Evolutionary conservation across 2,888 invertebrate species (phyloP).

Genomic region (Pristionchus maxplancki): DNA sequence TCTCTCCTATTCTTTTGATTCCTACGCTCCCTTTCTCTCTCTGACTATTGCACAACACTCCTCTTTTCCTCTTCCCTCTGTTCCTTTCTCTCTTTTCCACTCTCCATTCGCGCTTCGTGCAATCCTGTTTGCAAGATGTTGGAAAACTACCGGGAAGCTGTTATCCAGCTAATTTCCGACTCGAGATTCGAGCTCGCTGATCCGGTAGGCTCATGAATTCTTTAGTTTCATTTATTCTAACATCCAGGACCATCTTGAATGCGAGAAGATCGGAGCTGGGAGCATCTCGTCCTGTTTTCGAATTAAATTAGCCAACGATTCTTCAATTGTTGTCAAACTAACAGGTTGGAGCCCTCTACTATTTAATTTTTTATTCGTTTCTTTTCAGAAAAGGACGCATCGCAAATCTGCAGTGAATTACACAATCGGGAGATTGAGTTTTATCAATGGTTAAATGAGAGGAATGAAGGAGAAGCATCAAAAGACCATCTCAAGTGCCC

Average conservation of each 20-base stretch:
- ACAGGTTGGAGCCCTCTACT: background rate
- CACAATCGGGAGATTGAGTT: slow-evolving; percentile 15
- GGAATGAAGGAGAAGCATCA: background rate
- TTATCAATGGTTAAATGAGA: background rate
- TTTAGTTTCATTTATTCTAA: background rate
- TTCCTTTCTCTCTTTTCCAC: slow-evolving; percentile 5
- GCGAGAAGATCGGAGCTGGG: background rate
- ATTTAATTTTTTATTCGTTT: background rate
- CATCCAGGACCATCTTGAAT: background rate
- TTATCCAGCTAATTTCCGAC: background rate
- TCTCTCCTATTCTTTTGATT: background rate
- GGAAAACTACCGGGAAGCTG: background rate
- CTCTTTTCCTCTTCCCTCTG: background rate
- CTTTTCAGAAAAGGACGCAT: background rate
- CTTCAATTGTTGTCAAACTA: background rate
- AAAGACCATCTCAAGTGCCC: background rate
- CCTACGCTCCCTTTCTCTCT: background rate
- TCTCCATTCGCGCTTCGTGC: background rate
- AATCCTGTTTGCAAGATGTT: background rate
- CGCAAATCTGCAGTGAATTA: background rate
- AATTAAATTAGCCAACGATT: background rate
- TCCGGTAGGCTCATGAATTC: background rate
- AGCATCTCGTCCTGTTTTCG: background rate
- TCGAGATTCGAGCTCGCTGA: background rate
- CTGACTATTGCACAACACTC: slow-evolving; percentile 6